Evolutionary conservation across 1,140 invertebrate genomes (phyloP).

Genomic region (Drosophila orosa): DNA sequence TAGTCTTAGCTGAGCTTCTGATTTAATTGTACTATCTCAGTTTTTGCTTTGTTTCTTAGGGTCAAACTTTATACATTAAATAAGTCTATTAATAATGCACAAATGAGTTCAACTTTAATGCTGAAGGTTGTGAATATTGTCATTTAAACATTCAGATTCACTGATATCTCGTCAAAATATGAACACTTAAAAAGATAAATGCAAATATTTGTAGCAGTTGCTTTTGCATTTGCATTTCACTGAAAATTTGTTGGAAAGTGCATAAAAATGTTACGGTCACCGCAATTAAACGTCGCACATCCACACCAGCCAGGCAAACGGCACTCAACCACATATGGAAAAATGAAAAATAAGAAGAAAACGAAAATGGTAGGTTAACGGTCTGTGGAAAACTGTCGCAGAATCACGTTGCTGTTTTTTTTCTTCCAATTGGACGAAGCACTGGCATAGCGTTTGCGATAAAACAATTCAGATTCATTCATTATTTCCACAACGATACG

Average conservation of each 20-base stretch:
- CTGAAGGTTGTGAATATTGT: neutral
- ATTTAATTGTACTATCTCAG: no score
- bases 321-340: conserved; percentile 24
- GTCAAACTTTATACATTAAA: neutral
- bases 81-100: no score
- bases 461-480: conserved; percentile 58
- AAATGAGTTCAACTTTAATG: neutral
- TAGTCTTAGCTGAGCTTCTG: no score
- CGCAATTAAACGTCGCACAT: conserved; percentile 46
- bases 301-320: neutral
- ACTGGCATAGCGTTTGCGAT: conserved; percentile 24
- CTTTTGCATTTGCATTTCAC: conserved; percentile 21
- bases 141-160: neutral
- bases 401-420: conserved; percentile 51
- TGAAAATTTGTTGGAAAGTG: conserved; percentile 15
- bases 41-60: neutral
- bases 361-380: neutral
- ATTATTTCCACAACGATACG: conserved; percentile 70
- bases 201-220: conserved; percentile 16
- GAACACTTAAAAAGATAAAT: conserved; percentile 24
- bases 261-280: conserved; percentile 29
- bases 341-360: conserved; percentile 19
- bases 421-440: conserved; percentile 44
- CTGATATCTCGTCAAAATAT: neutral
- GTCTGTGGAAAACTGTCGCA: conserved; percentile 59